Base-by-base conservation (phyloP, 2,888 invertebrate species). In the Drosophila austrosaltans region DNA sequence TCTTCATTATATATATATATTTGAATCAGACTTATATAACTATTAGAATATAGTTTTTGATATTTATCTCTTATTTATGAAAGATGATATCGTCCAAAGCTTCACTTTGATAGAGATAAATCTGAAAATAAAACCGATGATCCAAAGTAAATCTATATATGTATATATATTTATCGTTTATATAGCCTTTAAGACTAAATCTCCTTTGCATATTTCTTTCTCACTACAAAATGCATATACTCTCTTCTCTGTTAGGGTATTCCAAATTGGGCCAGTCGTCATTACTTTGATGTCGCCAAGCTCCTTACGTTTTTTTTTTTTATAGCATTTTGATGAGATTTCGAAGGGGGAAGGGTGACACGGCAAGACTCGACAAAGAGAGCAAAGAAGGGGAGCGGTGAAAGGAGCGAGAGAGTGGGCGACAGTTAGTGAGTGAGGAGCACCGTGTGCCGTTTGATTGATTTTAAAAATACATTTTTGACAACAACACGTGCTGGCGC, bases 401-500 rank as follows among this genome's bases (percentile, higher is more conserved):
- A 22, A 8, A 7, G 44, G 44, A 44, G 42, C 16, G 42, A 16
- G 16, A 6, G 22, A 48, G 12, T 36, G 36, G 36, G 36, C 10
- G 36, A 8, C 30, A 20, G 25, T 12, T 63, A 68, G 25, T 12
- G 64, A 68, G 69, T 36, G 64, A 72, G 63, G 36, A 48, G 20
- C 20, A 28, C 5, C 16, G 16, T 5, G n/a, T 30, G 58, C 40
- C 69, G 66, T 76, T 83, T 82, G 83, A 85, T 85, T 82, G 83
- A 85, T 79, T 82, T 85, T 85, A 82, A 83, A 83, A 83, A 85
- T 82, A 85, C 72, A 73, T 76, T 77, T 57, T 67, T 44, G 53
- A 66, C 74, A 62, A 69, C 63, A 75, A 65, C 73, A 74, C 73
- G 73, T 74, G 73, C 73, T 25, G 22, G 48, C 10, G 48, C 10